These are phyloP conservation scores for Meiosimyza platycephala DNA, from an alignment of 2,888 invertebrate species.

Conservation along the genomic window DNA sequence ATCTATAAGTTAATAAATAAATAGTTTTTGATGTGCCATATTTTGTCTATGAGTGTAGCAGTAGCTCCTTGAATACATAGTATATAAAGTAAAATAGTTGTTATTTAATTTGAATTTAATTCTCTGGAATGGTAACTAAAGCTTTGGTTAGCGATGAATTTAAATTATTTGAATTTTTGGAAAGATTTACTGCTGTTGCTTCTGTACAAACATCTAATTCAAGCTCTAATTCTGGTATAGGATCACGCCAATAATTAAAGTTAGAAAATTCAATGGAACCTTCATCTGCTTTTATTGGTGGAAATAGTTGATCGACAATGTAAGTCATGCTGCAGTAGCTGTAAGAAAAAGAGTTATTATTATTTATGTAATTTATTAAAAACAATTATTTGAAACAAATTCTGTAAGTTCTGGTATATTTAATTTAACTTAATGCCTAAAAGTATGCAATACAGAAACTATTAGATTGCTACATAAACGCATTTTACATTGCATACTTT, in stretches of 20 bases:
- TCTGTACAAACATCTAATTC: constrained; percentile 50
- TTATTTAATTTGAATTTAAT: constrained; percentile 46
- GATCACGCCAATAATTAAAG: constrained; percentile 94
- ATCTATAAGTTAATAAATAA: constrained; percentile 17
- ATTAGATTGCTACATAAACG: no score
- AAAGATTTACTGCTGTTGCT: constrained; percentile 36
- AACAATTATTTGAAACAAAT: neutral
- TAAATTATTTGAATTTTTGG: constrained; percentile 38
- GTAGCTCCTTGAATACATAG: constrained; percentile 5
- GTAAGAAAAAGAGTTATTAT: constrained; percentile 60
- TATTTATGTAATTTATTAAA: neutral
- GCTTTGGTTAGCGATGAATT: constrained; percentile 52
- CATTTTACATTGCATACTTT: no score
- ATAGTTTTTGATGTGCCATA: neutral
- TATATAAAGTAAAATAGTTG: no score
- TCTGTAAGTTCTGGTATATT: neutral
- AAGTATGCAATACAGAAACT: no score
- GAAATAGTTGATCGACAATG: constrained; percentile 96
- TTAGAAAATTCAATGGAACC: constrained; percentile 81
- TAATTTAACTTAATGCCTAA: neutral
- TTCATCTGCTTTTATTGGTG: constrained; percentile 77
- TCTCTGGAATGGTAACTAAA: constrained; percentile 65
- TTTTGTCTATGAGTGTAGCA: neutral
- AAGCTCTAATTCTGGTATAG: constrained; percentile 73
- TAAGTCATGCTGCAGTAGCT: constrained; percentile 95